Percentiles rank a stretch among this genome's conserved stretches.
phyloP scores from a whole-genome alignment of 2,888 invertebrate species.

The Augochlorella aurata region DNA sequence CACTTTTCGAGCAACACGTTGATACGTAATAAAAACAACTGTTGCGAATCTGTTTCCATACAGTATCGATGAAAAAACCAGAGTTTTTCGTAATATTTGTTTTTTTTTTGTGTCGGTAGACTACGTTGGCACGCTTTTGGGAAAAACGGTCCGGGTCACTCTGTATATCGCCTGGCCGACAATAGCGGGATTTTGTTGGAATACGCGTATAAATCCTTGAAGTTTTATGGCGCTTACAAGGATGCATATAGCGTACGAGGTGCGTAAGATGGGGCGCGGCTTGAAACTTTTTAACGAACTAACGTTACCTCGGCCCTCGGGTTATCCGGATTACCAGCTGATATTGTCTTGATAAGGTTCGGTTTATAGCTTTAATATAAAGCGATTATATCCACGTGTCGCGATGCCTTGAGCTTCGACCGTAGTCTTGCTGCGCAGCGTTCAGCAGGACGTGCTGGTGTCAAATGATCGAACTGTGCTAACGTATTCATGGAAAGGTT shows the following conservation, averaged over 20 bases:
- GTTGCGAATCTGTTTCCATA: neutral
- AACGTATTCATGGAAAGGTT: neutral
- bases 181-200: constrained; percentile 40
- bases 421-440: neutral
- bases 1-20: constrained; percentile 24
- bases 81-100: neutral
- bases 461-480: neutral
- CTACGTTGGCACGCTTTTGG: neutral
- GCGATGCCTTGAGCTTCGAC: neutral
- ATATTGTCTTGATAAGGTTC: constrained; percentile 30
- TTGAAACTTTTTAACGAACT: constrained; percentile 55
- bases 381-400: constrained; percentile 19
- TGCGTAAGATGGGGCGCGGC: constrained; percentile 33
- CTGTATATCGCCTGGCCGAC: neutral
- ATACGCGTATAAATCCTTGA: constrained; percentile 23
- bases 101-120: neutral
- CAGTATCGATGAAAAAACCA: neutral
- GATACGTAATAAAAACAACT: neutral
- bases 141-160: neutral
- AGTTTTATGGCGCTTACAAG: constrained; percentile 29
- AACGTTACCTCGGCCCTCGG: constrained; percentile 25
- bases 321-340: constrained; percentile 12
- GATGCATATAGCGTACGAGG: constrained; percentile 3
- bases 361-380: constrained; percentile 28
- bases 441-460: neutral